phyloP scores from a whole-genome alignment of 2,888 invertebrate genomes.

The Hirtodrosophila trivittata region DNA sequence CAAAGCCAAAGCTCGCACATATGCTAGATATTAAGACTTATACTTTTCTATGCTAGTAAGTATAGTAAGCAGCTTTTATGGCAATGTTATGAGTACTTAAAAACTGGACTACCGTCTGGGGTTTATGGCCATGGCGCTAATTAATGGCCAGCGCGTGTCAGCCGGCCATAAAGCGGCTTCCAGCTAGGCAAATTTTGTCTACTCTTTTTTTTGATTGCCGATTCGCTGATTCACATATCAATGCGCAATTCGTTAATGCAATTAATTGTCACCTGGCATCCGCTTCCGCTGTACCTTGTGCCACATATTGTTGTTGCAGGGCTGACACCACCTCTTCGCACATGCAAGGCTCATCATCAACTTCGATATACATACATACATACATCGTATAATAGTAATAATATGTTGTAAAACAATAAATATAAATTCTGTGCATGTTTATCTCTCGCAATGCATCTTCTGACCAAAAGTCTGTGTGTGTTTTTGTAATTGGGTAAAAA shows the following conservation, averaged over 20 bases:
- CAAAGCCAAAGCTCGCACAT: slow-evolving; percentile 28
- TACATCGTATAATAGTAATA: slow-evolving; percentile 13
- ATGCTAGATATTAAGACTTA: too few species aligned
- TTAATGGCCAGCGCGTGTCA: slow-evolving; percentile 61
- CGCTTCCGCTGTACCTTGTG: slow-evolving; percentile 73
- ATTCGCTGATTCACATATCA: slow-evolving; percentile 32
- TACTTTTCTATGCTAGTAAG: too few species aligned
- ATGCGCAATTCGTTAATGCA: slow-evolving; percentile 29
- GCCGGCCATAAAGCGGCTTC: slow-evolving; percentile 48
- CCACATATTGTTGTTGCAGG: slow-evolving; percentile 38
- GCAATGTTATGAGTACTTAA: slow-evolving; percentile 44
- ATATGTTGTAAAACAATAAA: slow-evolving; percentile 28
- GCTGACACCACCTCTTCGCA: too few species aligned
- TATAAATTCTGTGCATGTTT: slow-evolving; percentile 29
- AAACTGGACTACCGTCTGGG: slow-evolving; percentile 36
- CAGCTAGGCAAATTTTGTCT: slow-evolving; percentile 48
- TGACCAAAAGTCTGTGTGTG: slow-evolving; percentile 3
- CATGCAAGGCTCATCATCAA: slow-evolving; percentile 48
- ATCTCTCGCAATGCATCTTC: slow-evolving; percentile 41
- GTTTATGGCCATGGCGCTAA: slow-evolving; percentile 47
- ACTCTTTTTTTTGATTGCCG: slow-evolving; percentile 13
- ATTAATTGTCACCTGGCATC: slow-evolving; percentile 57
- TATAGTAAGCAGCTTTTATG: slow-evolving; percentile 10
- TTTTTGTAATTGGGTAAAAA: slow-evolving; percentile 45
- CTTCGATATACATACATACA: slow-evolving; percentile 19